phyloP scores from a whole-genome alignment of 92 coral and sea anemone species.

The Chrysogorgia sp. region DNA sequence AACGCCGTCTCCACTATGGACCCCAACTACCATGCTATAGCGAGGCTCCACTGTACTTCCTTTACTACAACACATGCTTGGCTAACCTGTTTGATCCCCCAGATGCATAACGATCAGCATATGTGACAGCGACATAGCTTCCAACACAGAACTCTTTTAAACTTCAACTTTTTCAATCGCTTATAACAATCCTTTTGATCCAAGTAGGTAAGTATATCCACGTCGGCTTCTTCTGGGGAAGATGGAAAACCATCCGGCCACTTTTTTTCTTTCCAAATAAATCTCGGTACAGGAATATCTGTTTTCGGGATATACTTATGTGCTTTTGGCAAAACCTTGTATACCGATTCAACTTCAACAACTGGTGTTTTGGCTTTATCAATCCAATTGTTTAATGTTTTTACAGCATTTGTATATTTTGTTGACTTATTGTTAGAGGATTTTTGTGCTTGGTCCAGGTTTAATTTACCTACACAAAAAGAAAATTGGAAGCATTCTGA shows the following conservation, averaged over 20 bases:
- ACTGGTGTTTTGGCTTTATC: constrained; percentile 62
- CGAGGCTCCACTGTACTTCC: too few relatives aligned
- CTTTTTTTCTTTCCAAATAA: constrained; percentile 87
- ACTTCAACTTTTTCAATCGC: constrained; percentile 72
- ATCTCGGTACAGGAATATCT: constrained; percentile 86
- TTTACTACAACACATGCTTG: not conserved
- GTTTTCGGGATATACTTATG: constrained; percentile 74
- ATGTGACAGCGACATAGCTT: constrained; percentile 90
- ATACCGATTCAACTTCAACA: constrained; percentile 80
- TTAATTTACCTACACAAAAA: not conserved
- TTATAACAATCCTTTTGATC: constrained; percentile 91
- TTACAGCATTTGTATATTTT: constrained; percentile 4
- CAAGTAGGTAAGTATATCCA: constrained; percentile 85
- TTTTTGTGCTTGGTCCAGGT: constrained; percentile 1
- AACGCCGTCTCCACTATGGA: too few relatives aligned
- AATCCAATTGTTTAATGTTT: constrained; percentile 9
- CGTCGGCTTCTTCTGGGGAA: constrained; percentile 82
- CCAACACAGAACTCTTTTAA: constrained; percentile 93
- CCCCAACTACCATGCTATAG: too few relatives aligned
- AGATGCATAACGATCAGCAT: constrained; percentile 83
- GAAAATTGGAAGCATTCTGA: not conserved
- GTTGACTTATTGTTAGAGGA: not conserved
- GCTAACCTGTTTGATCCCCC: constrained; percentile 88
- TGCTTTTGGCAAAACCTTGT: constrained; percentile 90
- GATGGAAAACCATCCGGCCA: constrained; percentile 78